Conservation (phyloP, 2,888 invertebrate species). For the Drosophila atroscutellata region DNA sequence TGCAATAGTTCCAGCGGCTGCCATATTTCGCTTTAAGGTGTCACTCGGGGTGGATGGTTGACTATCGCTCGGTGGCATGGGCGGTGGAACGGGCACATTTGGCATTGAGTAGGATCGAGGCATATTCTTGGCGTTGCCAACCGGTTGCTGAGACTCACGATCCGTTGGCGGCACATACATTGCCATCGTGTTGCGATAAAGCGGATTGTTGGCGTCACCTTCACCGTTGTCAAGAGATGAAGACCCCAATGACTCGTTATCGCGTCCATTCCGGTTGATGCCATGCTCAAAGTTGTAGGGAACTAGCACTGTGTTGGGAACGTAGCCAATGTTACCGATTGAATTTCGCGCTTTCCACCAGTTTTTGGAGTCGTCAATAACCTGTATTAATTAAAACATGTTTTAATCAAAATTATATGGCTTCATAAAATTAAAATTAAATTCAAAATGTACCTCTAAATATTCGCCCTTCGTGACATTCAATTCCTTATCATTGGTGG, state of each 20-base stretch:
- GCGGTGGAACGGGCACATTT: slow-evolving; percentile 85
- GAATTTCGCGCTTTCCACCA: slow-evolving; percentile 98
- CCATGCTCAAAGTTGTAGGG: slow-evolving; percentile 85
- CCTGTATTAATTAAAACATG: slow-evolving; percentile 86
- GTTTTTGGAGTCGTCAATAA: slow-evolving; percentile 97
- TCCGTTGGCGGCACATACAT: slow-evolving; percentile 61
- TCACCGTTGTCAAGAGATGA: slow-evolving; percentile 59
- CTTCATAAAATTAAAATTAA: not conserved
- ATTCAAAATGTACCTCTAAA: slow-evolving; percentile 90
- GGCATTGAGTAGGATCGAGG: slow-evolving; percentile 82
- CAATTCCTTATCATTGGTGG: slow-evolving; percentile 98
- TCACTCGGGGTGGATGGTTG: slow-evolving; percentile 75
- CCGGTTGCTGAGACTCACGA: slow-evolving; percentile 64
- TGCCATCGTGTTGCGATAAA: slow-evolving; percentile 70
- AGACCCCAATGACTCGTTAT: slow-evolving; percentile 79
- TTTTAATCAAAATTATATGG: not conserved
- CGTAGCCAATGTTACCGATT: slow-evolving; percentile 95
- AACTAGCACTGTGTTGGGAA: slow-evolving; percentile 97
- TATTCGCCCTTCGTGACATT: slow-evolving; percentile 97
- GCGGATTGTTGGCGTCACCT: slow-evolving; percentile 46
- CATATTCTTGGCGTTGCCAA: slow-evolving; percentile 58
- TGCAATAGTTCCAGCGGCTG: slow-evolving; percentile 75
- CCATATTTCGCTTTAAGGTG: slow-evolving; percentile 78
- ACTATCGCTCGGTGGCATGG: slow-evolving; percentile 83
- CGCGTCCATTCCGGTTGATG: slow-evolving; percentile 57